Evolutionary conservation across 2,888 invertebrate species (phyloP).

Genomic region (Amphimallon solstitiale): DNA sequence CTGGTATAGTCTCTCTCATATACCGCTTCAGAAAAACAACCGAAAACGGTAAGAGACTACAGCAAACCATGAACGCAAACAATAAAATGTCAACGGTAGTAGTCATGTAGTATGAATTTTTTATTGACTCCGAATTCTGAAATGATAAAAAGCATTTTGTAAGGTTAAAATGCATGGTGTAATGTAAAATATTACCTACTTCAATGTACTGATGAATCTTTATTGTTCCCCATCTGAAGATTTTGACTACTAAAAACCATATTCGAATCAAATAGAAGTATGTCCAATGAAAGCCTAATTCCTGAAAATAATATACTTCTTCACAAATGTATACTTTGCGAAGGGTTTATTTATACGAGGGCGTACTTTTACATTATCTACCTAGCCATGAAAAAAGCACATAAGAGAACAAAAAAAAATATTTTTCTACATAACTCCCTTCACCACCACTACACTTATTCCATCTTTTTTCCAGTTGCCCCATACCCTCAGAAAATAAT

Average conservation of each 20-base stretch:
- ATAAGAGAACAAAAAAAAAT: too few species aligned
- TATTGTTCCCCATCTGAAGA: constrained; percentile 44
- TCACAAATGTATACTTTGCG: too few species aligned
- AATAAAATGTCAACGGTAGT: neutral
- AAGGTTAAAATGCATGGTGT: too few species aligned
- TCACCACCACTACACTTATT: too few species aligned
- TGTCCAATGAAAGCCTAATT: constrained; percentile 56
- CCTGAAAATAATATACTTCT: constrained; percentile 47
- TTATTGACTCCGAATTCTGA: neutral
- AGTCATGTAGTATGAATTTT: neutral
- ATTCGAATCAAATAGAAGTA: constrained; percentile 55
- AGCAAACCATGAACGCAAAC: constrained; percentile 23
- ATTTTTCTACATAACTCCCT: too few species aligned
- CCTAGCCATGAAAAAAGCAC: too few species aligned
- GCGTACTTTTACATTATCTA: too few species aligned
- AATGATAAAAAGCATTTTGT: neutral
- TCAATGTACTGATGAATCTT: constrained; percentile 44
- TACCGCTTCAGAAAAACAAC: constrained; percentile 43
- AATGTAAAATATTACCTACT: constrained; percentile 38
- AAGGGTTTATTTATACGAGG: too few species aligned
- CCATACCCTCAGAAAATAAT: too few species aligned
- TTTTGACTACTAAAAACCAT: constrained; percentile 55
- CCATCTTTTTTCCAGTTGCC: too few species aligned
- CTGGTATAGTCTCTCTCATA: constrained; percentile 50
- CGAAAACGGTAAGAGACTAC: constrained; percentile 49